Conservation (phyloP, 2,113 vertebrate species). For the Chionomys nivalis region DNA sequence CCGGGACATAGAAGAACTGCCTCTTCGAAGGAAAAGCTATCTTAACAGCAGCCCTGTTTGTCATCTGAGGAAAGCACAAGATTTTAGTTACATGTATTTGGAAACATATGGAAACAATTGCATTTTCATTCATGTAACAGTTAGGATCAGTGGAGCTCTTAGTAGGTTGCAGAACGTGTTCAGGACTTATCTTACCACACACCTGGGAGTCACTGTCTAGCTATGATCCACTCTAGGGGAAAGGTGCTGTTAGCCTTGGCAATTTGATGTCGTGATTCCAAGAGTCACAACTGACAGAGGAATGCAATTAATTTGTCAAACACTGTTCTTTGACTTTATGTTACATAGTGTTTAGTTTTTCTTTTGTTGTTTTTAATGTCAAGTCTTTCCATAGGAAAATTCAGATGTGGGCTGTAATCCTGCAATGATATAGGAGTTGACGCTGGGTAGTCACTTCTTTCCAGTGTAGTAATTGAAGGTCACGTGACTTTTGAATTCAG, state of each 20-base stretch:
- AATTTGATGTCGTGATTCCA: background rate
- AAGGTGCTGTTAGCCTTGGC: background rate
- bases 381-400: background rate
- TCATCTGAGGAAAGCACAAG: background rate
- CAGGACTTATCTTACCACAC: background rate
- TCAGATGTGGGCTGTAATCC: background rate
- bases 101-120: background rate
- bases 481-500: conserved; percentile 54
- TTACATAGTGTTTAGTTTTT: background rate
- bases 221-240: background rate
- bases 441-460: conserved; percentile 41
- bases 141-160: background rate
- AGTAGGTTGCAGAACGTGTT: background rate
- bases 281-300: background rate
- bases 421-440: background rate
- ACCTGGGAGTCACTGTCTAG: accelerated
- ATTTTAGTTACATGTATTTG: conserved; percentile 41
- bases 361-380: background rate
- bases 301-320: background rate
- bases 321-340: background rate
- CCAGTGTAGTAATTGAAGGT: conserved; percentile 57
- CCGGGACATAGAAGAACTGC: background rate
- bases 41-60: conserved; percentile 6
- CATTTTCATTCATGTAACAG: background rate
- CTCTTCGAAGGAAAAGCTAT: conserved; percentile 30